Evolutionary conservation across 2,113 vertebrate species (phyloP).

Genomic region (Rhinolophus ferrumequinum): DNA sequence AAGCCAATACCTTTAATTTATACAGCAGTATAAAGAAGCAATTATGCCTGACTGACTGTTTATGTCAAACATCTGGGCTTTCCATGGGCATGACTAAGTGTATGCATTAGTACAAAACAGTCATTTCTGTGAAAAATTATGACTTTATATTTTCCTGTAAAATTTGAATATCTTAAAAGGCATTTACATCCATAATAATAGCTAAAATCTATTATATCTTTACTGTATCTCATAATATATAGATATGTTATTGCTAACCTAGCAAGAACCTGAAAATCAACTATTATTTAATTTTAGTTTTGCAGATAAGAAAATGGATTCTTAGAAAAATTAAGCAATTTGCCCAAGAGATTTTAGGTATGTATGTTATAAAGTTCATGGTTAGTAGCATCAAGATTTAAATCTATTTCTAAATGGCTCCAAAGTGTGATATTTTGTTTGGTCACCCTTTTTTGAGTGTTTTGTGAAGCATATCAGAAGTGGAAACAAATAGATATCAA

Average conservation of each 20-base stretch:
- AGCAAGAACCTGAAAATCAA: background rate
- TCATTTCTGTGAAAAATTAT: background rate
- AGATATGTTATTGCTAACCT: background rate
- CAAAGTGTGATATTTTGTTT: background rate
- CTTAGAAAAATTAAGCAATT: background rate
- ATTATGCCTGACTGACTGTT: background rate
- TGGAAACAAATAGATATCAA: background rate
- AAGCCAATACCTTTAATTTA: background rate
- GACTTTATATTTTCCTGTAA: background rate
- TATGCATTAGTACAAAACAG: background rate
- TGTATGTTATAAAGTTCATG: background rate
- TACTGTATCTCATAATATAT: background rate
- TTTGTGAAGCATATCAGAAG: background rate
- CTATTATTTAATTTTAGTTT: background rate
- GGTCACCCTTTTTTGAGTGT: background rate
- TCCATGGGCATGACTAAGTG: background rate
- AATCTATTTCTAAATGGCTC: background rate
- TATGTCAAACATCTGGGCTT: background rate
- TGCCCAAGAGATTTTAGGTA: background rate
- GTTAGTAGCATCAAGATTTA: background rate
- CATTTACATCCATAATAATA: background rate
- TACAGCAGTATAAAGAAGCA: background rate
- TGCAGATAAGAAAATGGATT: background rate
- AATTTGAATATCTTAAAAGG: background rate
- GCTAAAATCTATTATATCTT: background rate